Evolutionary conservation across 92 coral and sea anemone species (phyloP), one percentile per base, ranked within the genome.

Genomic region (Porites rus): DNA sequence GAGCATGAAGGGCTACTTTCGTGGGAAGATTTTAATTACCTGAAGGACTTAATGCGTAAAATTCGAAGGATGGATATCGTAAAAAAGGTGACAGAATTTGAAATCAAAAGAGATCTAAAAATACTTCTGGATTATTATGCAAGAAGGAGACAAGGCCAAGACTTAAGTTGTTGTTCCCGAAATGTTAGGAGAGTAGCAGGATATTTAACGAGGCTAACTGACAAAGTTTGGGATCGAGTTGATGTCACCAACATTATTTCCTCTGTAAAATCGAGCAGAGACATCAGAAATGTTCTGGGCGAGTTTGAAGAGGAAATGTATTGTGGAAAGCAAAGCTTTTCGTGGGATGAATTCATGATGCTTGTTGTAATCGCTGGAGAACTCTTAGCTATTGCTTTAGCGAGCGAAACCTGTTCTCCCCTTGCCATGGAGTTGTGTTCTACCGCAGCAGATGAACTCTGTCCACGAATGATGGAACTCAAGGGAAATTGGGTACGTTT

Each of bases 401-500:
- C 43, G 20, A 38, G 19, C 10, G 86, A 38, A 12, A 59, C 46
- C 18, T 19, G 4, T 28, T 18, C 54, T 53, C 56, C 17, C 19
- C 0, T 22, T 52, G 76, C 76, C 31, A 14, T 59, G 20, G 81
- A 82, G 77, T 7, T 58, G 77, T 56, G 69, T 12, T 60, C 28
- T 43, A 58, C 31, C 8, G 43, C 38, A 11, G 86, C 78, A 10
- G 78, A 82, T 1, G 20, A 54, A 61, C 78, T 71, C 77, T 53
- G 69, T 21, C 38, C 56, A 28, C 56, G 78, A 69, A n/a, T 82
- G 69, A n/a, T 19, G 9, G 21, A 58, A 6, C 70, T 69, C 6
- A n/a, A 9, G 22, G 86, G 86, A 71, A 82, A 43, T 7, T 82
- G 86, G 86, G 86, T 81, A 70, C 69, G 86, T n/a, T 54, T 54